These are phyloP conservation scores for Pollachius pollachius DNA, from an alignment of 2,113 vertebrate genomes.

Conservation along the genomic window DNA sequence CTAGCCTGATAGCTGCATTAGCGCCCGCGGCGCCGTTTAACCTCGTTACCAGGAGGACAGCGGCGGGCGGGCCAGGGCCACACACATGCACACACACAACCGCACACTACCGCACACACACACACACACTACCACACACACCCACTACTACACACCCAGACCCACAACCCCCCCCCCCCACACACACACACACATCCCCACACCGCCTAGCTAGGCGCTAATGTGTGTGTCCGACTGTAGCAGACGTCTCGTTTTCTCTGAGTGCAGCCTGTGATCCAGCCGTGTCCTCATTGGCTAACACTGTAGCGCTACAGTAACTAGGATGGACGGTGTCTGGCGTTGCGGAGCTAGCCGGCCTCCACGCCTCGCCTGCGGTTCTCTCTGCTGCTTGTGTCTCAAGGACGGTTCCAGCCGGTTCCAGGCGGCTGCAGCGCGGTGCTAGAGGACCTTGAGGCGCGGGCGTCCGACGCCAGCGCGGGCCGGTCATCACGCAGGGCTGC, in stretches of 20 bases:
- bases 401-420: conserved; percentile 38
- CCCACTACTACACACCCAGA: not conserved
- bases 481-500: not conserved
- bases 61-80: conserved; percentile 12
- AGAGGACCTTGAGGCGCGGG: conserved; percentile 65
- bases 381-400: conserved; percentile 53
- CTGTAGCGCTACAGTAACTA: not conserved
- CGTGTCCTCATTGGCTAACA: too few relatives aligned
- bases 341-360: too few relatives aligned
- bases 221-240: too few relatives aligned
- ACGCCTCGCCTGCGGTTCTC: not conserved
- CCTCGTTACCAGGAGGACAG: conserved; percentile 50
- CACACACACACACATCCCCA: not conserved
- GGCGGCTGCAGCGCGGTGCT: conserved; percentile 37
- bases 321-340: not conserved
- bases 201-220: not conserved
- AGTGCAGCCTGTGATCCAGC: too few relatives aligned
- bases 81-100: not conserved
- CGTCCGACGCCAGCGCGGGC: conserved; percentile 16
- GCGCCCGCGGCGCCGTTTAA: conserved; percentile 49
- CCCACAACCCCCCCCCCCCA: not conserved
- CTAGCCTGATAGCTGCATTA: conserved; percentile 57
- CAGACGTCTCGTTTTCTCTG: too few relatives aligned
- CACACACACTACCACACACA: not conserved
- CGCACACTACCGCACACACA: not conserved